Evolutionary conservation across 2,113 vertebrate genomes (phyloP).

Genomic region (Oncorhynchus mykiss): DNA sequence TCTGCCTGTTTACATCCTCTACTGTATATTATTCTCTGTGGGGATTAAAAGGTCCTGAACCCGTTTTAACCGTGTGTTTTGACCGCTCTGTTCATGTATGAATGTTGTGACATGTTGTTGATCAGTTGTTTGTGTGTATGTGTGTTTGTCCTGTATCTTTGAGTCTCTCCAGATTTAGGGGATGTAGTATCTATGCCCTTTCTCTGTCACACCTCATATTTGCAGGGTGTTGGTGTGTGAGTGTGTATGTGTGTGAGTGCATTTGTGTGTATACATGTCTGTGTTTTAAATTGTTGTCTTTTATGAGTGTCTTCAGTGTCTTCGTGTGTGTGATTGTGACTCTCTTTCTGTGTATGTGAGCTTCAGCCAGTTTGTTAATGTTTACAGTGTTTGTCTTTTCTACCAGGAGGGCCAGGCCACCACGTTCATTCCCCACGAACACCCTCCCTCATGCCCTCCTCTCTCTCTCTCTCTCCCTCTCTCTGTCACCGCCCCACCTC

Average conservation of each 20-base stretch:
- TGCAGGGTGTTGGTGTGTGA: constrained; percentile 7
- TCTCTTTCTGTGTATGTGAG: background rate
- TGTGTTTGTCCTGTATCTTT: constrained; percentile 16
- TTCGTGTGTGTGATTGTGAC: background rate
- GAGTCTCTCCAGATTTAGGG: background rate
- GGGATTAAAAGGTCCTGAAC: constrained; percentile 37
- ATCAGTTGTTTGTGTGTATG: background rate
- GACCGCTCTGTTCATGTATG: constrained; percentile 62
- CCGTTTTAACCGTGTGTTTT: constrained; percentile 58
- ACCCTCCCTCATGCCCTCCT: background rate
- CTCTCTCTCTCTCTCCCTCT: background rate
- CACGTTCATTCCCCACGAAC: background rate
- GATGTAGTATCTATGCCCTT: background rate
- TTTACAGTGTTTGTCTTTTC: constrained; percentile 2
- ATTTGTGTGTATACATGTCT: constrained; percentile 19
- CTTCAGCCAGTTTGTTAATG: constrained; percentile 24
- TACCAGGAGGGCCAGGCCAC: constrained; percentile 15
- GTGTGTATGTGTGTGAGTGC: constrained; percentile 6
- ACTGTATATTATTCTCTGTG: constrained; percentile 27
- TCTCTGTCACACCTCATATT: background rate
- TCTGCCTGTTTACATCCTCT: constrained; percentile 40
- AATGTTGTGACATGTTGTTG: constrained; percentile 45
- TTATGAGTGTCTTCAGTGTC: constrained; percentile 20
- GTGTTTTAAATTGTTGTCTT: constrained; percentile 14
- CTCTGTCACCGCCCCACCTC: background rate